These are phyloP conservation scores for Drosophila percnosoma DNA, from an alignment of 2,888 invertebrate species.

Conservation along the genomic window DNA sequence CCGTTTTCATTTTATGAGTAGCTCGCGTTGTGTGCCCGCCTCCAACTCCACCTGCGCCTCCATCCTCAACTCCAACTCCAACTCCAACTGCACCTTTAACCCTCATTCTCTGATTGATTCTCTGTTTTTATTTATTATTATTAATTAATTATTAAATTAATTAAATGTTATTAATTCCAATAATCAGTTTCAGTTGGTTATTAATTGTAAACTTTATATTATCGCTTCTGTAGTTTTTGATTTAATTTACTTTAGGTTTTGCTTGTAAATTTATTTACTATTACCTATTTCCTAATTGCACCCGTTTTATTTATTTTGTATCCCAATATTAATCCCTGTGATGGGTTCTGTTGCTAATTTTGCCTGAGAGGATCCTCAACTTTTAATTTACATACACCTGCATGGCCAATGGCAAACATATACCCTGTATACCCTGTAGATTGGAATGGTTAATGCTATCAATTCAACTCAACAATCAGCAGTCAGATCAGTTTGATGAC, in stretches of 20 bases:
- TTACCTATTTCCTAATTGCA: conserved; percentile 39
- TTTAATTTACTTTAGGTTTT: conserved; percentile 47
- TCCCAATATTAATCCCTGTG: conserved; percentile 21
- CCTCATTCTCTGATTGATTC: conserved; percentile 42
- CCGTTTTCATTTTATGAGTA: conserved; percentile 76
- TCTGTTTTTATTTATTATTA: conserved; percentile 12
- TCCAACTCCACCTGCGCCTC: conserved; percentile 23
- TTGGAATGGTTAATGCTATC: neutral
- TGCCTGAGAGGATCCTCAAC: neutral
- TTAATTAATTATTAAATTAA: too few species aligned
- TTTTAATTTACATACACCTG: neutral
- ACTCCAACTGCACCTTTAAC: conserved; percentile 63
- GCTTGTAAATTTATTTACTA: conserved; percentile 54
- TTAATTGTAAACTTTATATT: conserved; percentile 30
- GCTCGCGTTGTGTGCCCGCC: conserved; percentile 54
- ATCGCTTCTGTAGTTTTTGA: conserved; percentile 33
- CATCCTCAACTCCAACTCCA: conserved; percentile 10
- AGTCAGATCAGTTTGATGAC: conserved; percentile 84
- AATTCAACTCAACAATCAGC: neutral
- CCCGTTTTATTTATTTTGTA: conserved; percentile 43
- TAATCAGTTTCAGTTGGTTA: neutral
- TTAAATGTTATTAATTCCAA: neutral
- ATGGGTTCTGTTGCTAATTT: conserved; percentile 23
- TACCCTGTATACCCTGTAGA: too few species aligned
- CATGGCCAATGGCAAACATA: neutral